Base-by-base conservation (phyloP, 2,888 invertebrate genomes). In the Oscheius sp. region DNA sequence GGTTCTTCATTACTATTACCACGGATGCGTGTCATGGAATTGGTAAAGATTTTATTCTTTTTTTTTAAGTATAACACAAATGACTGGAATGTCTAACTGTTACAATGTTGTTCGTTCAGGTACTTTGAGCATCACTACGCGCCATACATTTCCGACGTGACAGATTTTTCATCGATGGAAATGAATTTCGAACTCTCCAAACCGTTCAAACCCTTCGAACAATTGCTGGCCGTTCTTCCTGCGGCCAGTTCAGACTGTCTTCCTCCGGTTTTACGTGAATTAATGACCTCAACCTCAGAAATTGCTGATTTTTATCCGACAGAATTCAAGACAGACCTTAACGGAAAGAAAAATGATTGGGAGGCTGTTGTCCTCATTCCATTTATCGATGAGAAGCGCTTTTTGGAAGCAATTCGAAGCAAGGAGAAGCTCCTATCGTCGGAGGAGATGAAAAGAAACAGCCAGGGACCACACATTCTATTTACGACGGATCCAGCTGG, bases 311-410 rank as follows among this genome's bases (percentile, higher is more conserved):
- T 93, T 87, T 98, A 95, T 88, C 97, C 97, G 0, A 87, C 89
- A 59, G 90, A 95, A 77, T 97, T 97, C 87, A 90, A 92, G 82
- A 94, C 94, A 0, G 97, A 97, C 89, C 89, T 96, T 66, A 97
- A 97, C 88, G 96, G 96, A 5, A 97, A 97, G 87, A 90, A 90
- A 81, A 93, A 94, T 84, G 95, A 95, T 76, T 97, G 97, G 96
- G 96, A 95, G 86, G 94, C 94, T 0, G 92, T 95, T 0, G 93
- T 94, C 1, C 89, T 95, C 1, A 93, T 95, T 85, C 95, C 95
- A 0, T 94, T 95, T 81, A 94, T 95, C 81, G 91, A 94, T 80
- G 94, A 94, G 88, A 87, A 88, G 30, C 89, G 90, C 62, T 88
- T 94, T n/a, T 85, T 93, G 24, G 88, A 90, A 49, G 93, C 94